Conservation (phyloP, 2,797 vertebrate genomes). For the Enteromius paludinosus region DNA sequence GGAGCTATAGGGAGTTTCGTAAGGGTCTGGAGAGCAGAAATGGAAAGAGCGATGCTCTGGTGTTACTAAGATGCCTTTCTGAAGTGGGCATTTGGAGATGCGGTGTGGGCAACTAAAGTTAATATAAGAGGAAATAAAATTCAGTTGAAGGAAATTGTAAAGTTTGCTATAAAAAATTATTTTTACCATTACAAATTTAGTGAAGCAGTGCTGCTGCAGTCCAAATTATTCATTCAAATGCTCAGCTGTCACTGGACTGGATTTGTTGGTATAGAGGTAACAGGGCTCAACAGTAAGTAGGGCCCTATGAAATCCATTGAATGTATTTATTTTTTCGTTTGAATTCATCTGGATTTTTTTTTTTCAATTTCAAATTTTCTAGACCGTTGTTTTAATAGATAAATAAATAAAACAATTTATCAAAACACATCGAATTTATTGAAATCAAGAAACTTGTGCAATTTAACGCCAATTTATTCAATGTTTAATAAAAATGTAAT, state of each 20-base stretch:
- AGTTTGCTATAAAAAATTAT: background rate
- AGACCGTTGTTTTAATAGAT: background rate
- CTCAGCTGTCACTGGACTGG: background rate
- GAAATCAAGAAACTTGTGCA: background rate
- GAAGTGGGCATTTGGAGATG: slow-evolving; percentile 55
- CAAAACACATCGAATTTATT: background rate
- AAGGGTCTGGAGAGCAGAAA: slow-evolving; percentile 25
- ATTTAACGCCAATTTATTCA: background rate
- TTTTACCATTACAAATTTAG: background rate
- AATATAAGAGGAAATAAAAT: slow-evolving; percentile 2
- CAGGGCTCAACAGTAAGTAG: background rate
- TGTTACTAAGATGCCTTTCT: background rate
- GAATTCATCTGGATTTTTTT: background rate
- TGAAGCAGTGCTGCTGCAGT: background rate
- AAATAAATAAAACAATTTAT: too few relatives aligned
- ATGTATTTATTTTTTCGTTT: background rate
- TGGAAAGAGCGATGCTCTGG: background rate
- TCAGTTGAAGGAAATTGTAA: background rate
- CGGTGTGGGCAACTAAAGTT: slow-evolving; percentile 33
- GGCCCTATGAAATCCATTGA: background rate
- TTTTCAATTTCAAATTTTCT: background rate
- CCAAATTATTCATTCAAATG: background rate
- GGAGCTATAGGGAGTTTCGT: background rate
- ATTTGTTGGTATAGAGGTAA: slow-evolving; percentile 2
- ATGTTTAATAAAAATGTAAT: background rate